Evolutionary conservation across 2,797 vertebrate species (phyloP).

Genomic region (Anisognathus igniventris): DNA sequence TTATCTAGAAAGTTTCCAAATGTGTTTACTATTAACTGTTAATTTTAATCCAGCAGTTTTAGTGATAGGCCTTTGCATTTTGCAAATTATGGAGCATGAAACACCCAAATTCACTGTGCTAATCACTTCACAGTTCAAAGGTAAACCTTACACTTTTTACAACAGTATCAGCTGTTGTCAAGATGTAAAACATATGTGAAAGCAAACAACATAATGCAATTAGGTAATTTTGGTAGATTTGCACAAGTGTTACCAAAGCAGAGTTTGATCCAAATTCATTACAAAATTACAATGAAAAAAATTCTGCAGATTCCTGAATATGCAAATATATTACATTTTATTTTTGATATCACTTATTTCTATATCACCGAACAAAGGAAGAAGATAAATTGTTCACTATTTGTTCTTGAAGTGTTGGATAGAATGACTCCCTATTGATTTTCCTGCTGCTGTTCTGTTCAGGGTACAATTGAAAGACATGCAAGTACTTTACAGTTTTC

Average conservation of each 20-base stretch:
- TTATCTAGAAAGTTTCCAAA: not conserved
- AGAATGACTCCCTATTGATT: conserved; percentile 36
- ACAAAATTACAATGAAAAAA: not conserved
- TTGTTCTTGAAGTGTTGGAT: not conserved
- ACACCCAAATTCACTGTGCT: not conserved
- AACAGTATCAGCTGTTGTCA: conserved; percentile 5
- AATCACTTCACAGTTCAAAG: conserved; percentile 24
- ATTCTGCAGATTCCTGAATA: not conserved
- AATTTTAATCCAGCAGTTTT: not conserved
- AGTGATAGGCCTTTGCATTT: not conserved
- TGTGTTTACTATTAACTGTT: not conserved
- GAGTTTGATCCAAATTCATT: not conserved
- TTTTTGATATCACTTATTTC: not conserved
- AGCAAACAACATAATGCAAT: conserved; percentile 48
- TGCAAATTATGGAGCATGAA: not conserved
- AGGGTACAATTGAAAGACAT: not conserved
- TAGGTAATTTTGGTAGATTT: conserved; percentile 38
- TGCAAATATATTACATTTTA: not conserved
- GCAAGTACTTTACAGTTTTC: not conserved
- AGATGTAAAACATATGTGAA: conserved; percentile 5
- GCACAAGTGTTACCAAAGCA: conserved; percentile 28
- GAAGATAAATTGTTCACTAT: not conserved
- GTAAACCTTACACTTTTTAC: not conserved
- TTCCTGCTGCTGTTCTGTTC: conserved; percentile 20
- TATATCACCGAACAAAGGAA: not conserved